Evolutionary conservation across 2,888 invertebrate genomes (phyloP).

Genomic region (Deroplatys truncata): DNA sequence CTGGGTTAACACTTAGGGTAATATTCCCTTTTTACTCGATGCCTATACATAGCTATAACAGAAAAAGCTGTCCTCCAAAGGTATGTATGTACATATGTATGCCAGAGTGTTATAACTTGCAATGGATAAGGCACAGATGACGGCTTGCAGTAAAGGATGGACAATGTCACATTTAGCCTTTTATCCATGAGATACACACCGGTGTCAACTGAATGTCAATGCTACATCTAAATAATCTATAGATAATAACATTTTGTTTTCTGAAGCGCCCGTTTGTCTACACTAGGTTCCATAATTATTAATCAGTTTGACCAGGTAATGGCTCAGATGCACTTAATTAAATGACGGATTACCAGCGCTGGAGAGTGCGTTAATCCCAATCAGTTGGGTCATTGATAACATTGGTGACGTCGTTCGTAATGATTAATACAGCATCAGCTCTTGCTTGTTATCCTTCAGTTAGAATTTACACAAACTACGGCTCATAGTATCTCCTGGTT

Average conservation of each 20-base stretch:
- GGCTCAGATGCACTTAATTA: not conserved
- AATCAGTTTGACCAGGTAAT: not conserved
- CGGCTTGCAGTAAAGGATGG: not conserved
- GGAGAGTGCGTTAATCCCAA: not conserved
- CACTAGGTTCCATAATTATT: not conserved
- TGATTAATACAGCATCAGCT: not conserved
- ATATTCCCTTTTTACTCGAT: no score
- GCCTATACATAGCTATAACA: no score
- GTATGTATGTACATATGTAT: no score
- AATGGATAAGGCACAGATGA: no score
- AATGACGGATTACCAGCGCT: not conserved
- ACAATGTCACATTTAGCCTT: not conserved
- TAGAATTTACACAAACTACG: not conserved
- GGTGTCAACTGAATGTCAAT: not conserved
- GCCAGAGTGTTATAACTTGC: no score
- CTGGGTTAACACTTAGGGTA: no score
- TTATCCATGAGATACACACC: not conserved
- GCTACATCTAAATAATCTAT: not conserved
- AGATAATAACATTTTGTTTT: not conserved
- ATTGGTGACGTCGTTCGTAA: not conserved
- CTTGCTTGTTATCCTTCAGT: not conserved
- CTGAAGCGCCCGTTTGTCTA: not conserved
- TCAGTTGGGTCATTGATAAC: not conserved
- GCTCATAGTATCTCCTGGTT: not conserved
- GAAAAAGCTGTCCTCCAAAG: no score